Conservation (phyloP, 2,888 invertebrate species). For the Parapristionchus giblindavisi region DNA sequence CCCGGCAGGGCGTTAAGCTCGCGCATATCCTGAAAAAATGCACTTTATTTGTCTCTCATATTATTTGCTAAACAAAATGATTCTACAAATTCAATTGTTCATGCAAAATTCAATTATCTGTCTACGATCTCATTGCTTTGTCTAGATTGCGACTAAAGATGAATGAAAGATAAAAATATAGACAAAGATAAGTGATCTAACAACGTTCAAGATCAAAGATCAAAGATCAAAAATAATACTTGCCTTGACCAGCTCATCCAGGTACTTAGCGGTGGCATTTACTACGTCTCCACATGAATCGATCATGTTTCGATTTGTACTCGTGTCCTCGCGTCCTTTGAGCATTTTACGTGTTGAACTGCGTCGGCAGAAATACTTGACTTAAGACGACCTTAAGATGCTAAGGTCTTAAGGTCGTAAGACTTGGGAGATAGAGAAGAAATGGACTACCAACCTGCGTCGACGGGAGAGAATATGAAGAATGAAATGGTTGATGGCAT, state of each 20-base stretch:
- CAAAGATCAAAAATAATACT: neutral
- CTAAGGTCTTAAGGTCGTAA: neutral
- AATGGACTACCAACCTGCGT: neutral
- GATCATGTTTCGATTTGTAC: too few relatives aligned
- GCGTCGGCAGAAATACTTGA: too few relatives aligned
- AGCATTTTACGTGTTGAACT: too few relatives aligned
- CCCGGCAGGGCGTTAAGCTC: conserved; percentile 25
- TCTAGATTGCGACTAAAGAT: too few relatives aligned
- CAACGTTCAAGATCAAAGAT: too few relatives aligned
- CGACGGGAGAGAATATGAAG: neutral
- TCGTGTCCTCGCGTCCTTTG: too few relatives aligned
- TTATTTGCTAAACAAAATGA: too few relatives aligned
- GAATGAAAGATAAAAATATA: too few relatives aligned
- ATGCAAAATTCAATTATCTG: too few relatives aligned
- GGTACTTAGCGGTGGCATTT: conserved; percentile 17
- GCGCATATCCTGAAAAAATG: conserved; percentile 20
- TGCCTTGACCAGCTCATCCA: conserved; percentile 34
- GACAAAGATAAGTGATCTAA: too few relatives aligned
- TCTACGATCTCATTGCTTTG: too few relatives aligned
- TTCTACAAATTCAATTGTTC: too few relatives aligned
- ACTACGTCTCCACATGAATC: conserved; percentile 3
- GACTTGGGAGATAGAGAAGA: neutral
- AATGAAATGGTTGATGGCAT: neutral
- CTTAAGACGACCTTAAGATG: neutral
- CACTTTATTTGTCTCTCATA: neutral